Evolutionary conservation across 2,888 invertebrate species (phyloP).

Genomic region (Autographa pulchrina): DNA sequence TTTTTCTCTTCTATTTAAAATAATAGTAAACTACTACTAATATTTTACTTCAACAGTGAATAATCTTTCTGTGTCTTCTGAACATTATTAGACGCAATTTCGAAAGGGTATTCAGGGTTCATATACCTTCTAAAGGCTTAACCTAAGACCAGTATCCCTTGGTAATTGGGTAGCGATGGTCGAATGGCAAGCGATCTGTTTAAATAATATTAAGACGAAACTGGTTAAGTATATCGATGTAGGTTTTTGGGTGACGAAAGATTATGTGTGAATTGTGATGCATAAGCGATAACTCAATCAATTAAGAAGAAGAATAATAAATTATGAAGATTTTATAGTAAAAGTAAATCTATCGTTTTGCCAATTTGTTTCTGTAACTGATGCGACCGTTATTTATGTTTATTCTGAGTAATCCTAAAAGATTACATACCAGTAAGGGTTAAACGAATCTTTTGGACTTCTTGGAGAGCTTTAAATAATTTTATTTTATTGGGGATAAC

Average conservation of each 20-base stretch:
- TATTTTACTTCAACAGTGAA: background rate
- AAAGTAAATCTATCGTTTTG: no score
- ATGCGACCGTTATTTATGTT: no score
- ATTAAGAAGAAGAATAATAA: no score
- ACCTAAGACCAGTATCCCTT: slow-evolving; percentile 3
- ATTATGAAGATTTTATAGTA: no score
- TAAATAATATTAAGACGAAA: slow-evolving; percentile 6
- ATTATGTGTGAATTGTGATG: background rate
- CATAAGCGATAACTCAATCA: no score
- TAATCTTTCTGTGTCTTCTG: background rate
- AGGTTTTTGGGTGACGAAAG: background rate
- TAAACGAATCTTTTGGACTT: no score
- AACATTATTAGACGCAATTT: background rate
- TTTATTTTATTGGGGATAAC: no score
- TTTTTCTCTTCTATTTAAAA: background rate
- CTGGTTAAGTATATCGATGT: background rate
- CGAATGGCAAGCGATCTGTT: slow-evolving; percentile 2
- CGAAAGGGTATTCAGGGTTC: background rate
- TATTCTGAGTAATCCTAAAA: no score
- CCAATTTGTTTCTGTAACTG: no score
- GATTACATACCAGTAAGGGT: no score
- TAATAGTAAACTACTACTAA: background rate
- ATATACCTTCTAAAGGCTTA: background rate
- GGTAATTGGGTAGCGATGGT: slow-evolving; percentile 1
- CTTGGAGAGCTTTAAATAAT: no score